Evolutionary conservation across 1,140 invertebrate species (phyloP).

Genomic region (Drosophila neocordata): DNA sequence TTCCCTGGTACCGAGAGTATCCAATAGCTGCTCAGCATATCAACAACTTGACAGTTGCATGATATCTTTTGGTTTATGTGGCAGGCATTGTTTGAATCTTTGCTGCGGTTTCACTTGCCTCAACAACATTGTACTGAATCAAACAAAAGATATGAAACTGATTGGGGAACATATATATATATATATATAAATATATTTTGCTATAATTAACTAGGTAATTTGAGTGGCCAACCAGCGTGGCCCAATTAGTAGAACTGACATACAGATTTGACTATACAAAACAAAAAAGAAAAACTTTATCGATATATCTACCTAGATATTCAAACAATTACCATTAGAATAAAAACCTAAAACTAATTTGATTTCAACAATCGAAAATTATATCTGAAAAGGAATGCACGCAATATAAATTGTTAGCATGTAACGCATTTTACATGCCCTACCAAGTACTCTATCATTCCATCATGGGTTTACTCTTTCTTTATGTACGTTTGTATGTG

Average conservation of each 20-base stretch:
- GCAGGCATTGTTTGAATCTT: conserved; percentile 15
- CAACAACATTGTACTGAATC: conserved; percentile 51
- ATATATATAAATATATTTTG: conserved; percentile 32
- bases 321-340: conserved; percentile 53
- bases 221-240: conserved; percentile 63
- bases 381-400: neutral
- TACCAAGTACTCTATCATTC: too few species aligned
- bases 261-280: neutral
- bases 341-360: conserved; percentile 8
- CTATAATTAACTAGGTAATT: conserved; percentile 77
- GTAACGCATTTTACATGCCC: conserved; percentile 38
- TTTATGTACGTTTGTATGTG: conserved; percentile 20
- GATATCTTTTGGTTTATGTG: conserved; percentile 34
- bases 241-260: conserved; percentile 4
- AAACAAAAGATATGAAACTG: conserved; percentile 51
- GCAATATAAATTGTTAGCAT: conserved; percentile 6
- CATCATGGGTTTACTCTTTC: too few species aligned
- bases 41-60: conserved; percentile 72
- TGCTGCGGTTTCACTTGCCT: conserved; percentile 33
- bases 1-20: conserved; percentile 18
- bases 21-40: conserved; percentile 48
- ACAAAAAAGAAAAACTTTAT: neutral
- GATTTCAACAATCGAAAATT: conserved; percentile 21
- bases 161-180: conserved; percentile 36
- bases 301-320: conserved; percentile 12